These are phyloP conservation scores for Aspidoscelis tigris DNA, from an alignment of 2,113 vertebrate genomes.

Conservation along the genomic window DNA sequence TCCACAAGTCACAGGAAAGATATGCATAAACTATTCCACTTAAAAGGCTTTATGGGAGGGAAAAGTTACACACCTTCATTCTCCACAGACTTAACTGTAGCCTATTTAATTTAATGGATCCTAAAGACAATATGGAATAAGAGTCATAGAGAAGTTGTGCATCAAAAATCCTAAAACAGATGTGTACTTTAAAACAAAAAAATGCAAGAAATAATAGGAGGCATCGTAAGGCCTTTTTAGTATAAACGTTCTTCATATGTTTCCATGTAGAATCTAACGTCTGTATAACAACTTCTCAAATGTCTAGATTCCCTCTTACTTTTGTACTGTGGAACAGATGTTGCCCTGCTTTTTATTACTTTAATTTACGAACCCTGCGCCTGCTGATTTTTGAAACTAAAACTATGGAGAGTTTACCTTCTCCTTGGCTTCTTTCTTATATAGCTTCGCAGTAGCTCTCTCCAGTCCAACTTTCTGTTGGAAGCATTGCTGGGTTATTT, in stretches of 20 bases:
- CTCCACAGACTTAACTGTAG: constrained; percentile 19
- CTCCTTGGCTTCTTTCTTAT: constrained; percentile 7
- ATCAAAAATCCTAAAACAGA: constrained; percentile 28
- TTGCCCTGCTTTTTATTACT: constrained; percentile 63
- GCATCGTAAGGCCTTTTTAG: constrained; percentile 54
- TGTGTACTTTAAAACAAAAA: constrained; percentile 48
- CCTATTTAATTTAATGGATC: constrained; percentile 40
- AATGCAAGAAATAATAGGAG: constrained; percentile 38
- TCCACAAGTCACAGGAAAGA: not conserved
- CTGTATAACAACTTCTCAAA: constrained; percentile 58
- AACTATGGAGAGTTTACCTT: constrained; percentile 38
- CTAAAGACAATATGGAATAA: constrained; percentile 41
- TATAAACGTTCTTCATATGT: constrained; percentile 46
- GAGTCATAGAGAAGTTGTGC: not conserved
- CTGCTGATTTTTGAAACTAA: constrained; percentile 47
- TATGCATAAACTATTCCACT: constrained; percentile 26
- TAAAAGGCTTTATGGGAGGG: constrained; percentile 7
- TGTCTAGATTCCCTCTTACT: constrained; percentile 56
- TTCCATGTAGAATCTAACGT: constrained; percentile 48
- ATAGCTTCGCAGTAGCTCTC: constrained; percentile 4
- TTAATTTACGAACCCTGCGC: constrained; percentile 60
- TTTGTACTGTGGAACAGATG: constrained; percentile 63
- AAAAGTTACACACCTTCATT: constrained; percentile 4
- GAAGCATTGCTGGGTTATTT: constrained; percentile 28
- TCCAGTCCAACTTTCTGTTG: not conserved